Base-by-base conservation (phyloP, 1,140 invertebrate species). In the Wasmannia auropunctata region DNA sequence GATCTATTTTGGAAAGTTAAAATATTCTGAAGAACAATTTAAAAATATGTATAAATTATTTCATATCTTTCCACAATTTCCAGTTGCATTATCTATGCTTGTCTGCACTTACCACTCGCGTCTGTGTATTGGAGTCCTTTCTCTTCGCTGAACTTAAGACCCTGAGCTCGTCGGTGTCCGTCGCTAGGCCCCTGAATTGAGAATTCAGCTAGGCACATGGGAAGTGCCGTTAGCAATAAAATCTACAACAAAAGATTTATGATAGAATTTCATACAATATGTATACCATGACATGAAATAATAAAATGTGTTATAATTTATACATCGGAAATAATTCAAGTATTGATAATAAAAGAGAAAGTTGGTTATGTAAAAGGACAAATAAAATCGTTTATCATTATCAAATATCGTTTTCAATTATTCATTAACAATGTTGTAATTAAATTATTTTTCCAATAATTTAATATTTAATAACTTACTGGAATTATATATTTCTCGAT, bases 141-240 rank as follows among this genome's bases (percentile, higher is more conserved):
- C 40, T 93, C 93, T 43, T 90, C 58, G 74, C 90, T 94, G 62
- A 92, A 94, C 85, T 93, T 94, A 16, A 95, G 88, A 49, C 95
- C 94, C 72, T 95, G 93, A 31, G 95, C 93, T n/a, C 90, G 91
- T 40, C 94, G 92, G 75, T 93, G 93, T 67, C 95, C 95, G 91
- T 95, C 95, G 84, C 93, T 95, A 0, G 95, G 93, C 16, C 95
- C 95, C 85, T 94, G 93, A 75, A 95, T 95, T 3, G 94, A 92
- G 77, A 95, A 95, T 89, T 95, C 93, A 19, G 92, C 95, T 19
- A 92, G 72, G 90, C 94, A 95, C 37, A 92, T 84, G 3, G 94
- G 94, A 56, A 95, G 75, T 22, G 89, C 87, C 40, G 91, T 77
- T 46, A 95, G 40, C 25, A 94, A 34, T 90, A 94, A 85, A 88